Evolutionary conservation across 2,888 invertebrate genomes (phyloP), one percentile per base, ranked within the genome.

Genomic region (Pseudococcus jackbeardsleyi): DNA sequence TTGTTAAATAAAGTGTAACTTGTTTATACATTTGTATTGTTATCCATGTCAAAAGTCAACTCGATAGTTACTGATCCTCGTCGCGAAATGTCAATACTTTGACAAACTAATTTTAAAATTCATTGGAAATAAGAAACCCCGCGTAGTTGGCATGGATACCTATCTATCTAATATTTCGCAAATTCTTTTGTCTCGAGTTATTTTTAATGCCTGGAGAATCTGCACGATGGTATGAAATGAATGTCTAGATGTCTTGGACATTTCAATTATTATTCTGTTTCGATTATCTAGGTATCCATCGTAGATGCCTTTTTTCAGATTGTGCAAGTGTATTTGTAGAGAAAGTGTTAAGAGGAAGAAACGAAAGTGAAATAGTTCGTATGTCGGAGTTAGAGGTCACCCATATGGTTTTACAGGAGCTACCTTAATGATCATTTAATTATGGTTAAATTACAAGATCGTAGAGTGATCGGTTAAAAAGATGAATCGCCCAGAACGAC

Each of bases 391-490:
- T 42, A 19, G 11, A 46, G 79, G 46, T 46, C 79, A 82, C 79
- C 79, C 79, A 46, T 72, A 72, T 17, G 79, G 42, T 82, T n/a
- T 39, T 8, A 82, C 79, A 82, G 79, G 33, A 82, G 79, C 79
- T 46, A 46, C 79, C 46, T 82, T 82, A 82, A 82, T 82, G 79
- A 82, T 82, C 79, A 82, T 82, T 82, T 82, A 82, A 82, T 82
- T 82, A 82, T 46, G 33, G 46, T 8, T 46, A 46, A 82, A 82
- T 82, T 82, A 82, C 42, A 22, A 46, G 79, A 46, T 82, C 79
- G 19, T 7, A 33, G 1, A 72, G 79, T 46, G 79, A 82, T 82
- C 79, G 46, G 11, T 82, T 82, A 19, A 17, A 42, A 72, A 46
- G 79, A 82, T 82, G 79, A 46, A 82, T 82, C 79, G 46, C 46